Conservation (phyloP, 2,113 vertebrate species). For the Notothenia rossii region DNA sequence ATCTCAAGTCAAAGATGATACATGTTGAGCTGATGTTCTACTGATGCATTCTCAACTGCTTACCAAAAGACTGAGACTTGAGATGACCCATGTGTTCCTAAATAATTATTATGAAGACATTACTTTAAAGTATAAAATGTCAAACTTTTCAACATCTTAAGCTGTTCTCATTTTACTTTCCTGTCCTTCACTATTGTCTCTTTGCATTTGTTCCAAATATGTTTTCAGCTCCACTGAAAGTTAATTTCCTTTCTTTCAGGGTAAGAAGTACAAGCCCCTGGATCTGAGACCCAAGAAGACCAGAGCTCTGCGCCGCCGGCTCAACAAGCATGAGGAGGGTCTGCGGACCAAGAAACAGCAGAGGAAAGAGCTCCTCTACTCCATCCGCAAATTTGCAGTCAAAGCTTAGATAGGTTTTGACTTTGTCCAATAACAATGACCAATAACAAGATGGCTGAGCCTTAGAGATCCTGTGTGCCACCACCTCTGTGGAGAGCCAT, state of each 20-base stretch:
- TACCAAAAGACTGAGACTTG: constrained; percentile 78
- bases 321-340: constrained; percentile 93
- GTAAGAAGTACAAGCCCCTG: constrained; percentile 98
- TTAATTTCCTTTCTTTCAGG: constrained; percentile 74
- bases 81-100: background rate
- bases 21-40: constrained; percentile 68
- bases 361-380: constrained; percentile 92
- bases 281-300: constrained; percentile 99
- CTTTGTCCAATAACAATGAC: no score
- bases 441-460: no score
- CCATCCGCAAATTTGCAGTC: constrained; percentile 92
- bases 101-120: background rate
- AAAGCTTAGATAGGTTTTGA: constrained; percentile 88
- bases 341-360: constrained; percentile 97
- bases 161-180: background rate
- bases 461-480: no score
- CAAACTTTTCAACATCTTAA: background rate
- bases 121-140: background rate
- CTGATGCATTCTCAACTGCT: constrained; percentile 70
- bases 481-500: no score
- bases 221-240: background rate
- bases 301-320: constrained; percentile 91
- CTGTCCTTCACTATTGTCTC: background rate
- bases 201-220: background rate
- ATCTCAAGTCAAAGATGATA: constrained; percentile 61